Evolutionary conservation across 2,797 vertebrate genomes (phyloP).

Genomic region (Ceryle rudis): DNA sequence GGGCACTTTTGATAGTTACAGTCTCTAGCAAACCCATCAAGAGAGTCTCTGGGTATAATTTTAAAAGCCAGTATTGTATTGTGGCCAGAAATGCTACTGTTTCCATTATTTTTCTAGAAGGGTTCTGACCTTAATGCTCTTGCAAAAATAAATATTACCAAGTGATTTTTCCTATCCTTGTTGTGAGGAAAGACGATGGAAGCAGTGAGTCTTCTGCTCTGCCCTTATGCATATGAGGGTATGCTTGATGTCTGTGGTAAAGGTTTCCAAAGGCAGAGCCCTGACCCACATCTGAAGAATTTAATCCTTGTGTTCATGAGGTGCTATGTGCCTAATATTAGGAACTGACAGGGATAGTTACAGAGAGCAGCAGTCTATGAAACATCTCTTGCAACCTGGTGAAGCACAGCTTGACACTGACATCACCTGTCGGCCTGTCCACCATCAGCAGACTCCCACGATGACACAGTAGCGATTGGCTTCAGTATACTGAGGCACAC

Average conservation of each 20-base stretch:
- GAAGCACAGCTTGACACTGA: not conserved
- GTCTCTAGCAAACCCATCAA: not conserved
- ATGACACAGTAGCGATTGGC: accelerated
- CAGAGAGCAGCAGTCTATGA: not conserved
- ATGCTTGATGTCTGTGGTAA: not conserved
- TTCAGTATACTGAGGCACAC: not conserved
- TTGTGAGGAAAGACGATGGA: not conserved
- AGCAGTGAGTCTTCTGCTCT: not conserved
- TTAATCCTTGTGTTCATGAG: not conserved
- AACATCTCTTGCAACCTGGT: not conserved
- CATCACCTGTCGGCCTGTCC: not conserved
- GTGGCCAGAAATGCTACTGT: not conserved
- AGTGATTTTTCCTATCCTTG: not conserved
- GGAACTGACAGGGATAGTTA: not conserved
- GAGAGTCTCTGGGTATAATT: not conserved
- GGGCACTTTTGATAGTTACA: not conserved
- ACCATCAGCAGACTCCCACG: accelerated
- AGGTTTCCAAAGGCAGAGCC: not conserved
- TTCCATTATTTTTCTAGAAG: not conserved
- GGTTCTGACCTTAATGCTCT: not conserved
- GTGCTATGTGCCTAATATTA: not conserved
- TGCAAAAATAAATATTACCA: not conserved
- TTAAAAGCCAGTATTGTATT: not conserved
- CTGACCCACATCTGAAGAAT: not conserved
- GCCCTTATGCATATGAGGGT: not conserved